Base-by-base conservation (phyloP, 1,140 invertebrate species). In the Drosophila melanica region DNA sequence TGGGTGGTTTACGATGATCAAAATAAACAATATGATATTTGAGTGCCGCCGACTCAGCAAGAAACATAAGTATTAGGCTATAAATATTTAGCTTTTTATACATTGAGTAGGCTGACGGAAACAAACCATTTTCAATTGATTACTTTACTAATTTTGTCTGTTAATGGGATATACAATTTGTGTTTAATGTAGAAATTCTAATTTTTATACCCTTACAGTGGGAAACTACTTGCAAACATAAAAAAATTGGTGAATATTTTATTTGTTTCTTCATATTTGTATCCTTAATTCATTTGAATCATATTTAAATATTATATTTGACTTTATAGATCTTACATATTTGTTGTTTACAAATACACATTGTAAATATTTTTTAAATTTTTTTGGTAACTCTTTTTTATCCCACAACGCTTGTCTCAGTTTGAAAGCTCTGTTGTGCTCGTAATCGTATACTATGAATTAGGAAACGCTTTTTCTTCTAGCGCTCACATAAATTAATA, bases 401-500 rank as follows among this genome's bases (percentile, higher is more conserved):
- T 23, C 20, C 20, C 20, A 23, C 20, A 23, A 23, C 20, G 20
- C 23, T 45, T 60, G 33, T 8, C 20, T 47, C 10, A 47, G 11
- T 33, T 35, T 35, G 51, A 37, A 37, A 54, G 30, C 51, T 54
- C 10, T 20, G 51, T 14, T 47, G 12, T 12, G 5, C 7, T 20
- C 16, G 45, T 58, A 66, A 57, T 57, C 59, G 20, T 55, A 70
- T 41, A 55, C 51, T 23, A 18, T 62, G 12, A 18, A 12, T 45
- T 48, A 39, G 14, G 39, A 58, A 51, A 53, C n/a, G 47, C 69
- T 54, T 65, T 41, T 27, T 54, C 50, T 42, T 16, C 18, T 60
- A 12, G 47, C 44, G 55, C 65, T 53, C 47, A 81, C 66, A 76
- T 76, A 86, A 87, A 89, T 87, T 80, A 86, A 86, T 87, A 86